Evolutionary conservation across 2,113 vertebrate genomes (phyloP).

Genomic region (Pelecanus crispus): DNA sequence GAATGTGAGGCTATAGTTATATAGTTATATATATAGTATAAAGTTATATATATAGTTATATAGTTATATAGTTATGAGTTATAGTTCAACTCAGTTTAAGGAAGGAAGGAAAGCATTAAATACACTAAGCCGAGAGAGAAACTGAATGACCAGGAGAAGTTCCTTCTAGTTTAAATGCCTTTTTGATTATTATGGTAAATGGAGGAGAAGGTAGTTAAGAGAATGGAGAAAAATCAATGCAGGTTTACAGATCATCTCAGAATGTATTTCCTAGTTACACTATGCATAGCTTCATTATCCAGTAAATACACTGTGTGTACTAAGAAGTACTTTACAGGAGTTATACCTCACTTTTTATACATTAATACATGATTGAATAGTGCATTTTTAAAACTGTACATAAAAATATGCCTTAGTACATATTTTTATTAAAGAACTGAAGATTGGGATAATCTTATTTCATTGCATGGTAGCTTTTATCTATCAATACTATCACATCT

Average conservation of each 20-base stretch:
- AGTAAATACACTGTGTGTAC: not conserved
- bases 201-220: not conserved
- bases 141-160: not conserved
- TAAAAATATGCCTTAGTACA: not conserved
- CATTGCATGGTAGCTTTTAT: not conserved
- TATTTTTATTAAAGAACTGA: not conserved
- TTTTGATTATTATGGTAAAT: not conserved
- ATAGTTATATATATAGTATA: too few species aligned
- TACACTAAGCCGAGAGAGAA: not conserved
- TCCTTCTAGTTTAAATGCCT: not conserved
- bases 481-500: not conserved
- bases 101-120: not conserved
- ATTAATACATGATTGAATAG: not conserved
- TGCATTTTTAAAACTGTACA: not conserved
- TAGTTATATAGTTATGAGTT: too few species aligned
- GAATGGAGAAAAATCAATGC: not conserved
- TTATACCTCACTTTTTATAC: not conserved
- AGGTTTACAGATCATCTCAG: not conserved
- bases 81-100: not conserved
- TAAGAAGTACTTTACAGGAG: not conserved
- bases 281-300: not conserved
- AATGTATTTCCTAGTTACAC: not conserved
- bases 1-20: not conserved
- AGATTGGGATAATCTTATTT: not conserved
- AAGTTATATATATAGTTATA: too few species aligned